These are phyloP conservation scores for Tethya wilhelma DNA, from an alignment of 37 sponge, comb jelly and placozoan genomes.

Conservation along the genomic window DNA sequence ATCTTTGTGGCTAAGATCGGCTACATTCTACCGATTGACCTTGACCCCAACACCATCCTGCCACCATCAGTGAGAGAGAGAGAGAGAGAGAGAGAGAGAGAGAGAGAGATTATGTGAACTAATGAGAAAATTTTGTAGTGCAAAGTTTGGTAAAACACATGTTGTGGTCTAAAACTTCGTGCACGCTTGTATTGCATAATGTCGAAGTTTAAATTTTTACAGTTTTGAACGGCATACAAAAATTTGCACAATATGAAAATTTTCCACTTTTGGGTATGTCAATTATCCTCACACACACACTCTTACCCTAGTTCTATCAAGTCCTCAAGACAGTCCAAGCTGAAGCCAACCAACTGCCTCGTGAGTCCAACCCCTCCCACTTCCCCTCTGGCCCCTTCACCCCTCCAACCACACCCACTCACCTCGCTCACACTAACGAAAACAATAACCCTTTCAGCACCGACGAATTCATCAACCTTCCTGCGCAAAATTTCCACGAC, in stretches of 20 bases:
- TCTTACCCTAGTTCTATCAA: neutral
- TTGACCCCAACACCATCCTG: conserved; percentile 41
- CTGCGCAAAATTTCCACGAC: neutral
- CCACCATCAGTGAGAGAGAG: conserved; percentile 50
- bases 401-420: neutral
- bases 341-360: neutral
- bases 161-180: too few species aligned
- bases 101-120: too few species aligned
- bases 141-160: too few species aligned
- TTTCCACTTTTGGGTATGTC: too few species aligned
- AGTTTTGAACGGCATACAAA: too few species aligned
- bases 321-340: neutral
- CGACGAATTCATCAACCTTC: neutral
- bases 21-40: conserved; percentile 34
- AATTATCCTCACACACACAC: too few species aligned
- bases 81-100: too few species aligned
- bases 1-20: conserved; percentile 63
- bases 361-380: neutral
- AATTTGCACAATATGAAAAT: too few species aligned
- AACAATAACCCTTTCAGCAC: neutral
- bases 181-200: too few species aligned
- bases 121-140: too few species aligned
- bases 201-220: too few species aligned
- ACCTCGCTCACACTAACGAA: neutral
- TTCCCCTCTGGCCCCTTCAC: neutral